Evolutionary conservation across 2,797 vertebrate genomes (phyloP).

Genomic region (Rhinella marina): DNA sequence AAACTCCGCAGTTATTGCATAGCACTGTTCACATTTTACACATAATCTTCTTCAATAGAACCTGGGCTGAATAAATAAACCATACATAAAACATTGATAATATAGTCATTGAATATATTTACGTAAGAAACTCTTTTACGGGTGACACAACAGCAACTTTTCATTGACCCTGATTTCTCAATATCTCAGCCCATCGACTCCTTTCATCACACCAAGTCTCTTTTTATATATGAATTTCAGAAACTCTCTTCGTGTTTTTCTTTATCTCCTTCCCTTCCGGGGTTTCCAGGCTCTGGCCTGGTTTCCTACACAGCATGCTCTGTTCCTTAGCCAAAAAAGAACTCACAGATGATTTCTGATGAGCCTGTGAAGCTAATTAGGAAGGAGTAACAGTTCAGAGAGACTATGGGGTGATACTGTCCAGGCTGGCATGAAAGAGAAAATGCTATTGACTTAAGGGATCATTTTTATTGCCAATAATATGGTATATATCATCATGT

Average conservation of each 20-base stretch:
- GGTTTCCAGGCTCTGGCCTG: constrained; percentile 58
- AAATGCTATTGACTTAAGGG: constrained; percentile 41
- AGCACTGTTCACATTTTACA: constrained; percentile 5
- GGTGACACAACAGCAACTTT: not conserved
- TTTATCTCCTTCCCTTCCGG: constrained; percentile 57
- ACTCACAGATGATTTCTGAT: constrained; percentile 61
- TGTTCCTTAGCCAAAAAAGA: constrained; percentile 60
- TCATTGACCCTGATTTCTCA: not conserved
- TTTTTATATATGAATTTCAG: constrained; percentile 30
- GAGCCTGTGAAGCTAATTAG: constrained; percentile 62
- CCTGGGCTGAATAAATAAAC: not conserved
- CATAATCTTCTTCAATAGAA: not conserved
- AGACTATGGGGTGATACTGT: constrained; percentile 44
- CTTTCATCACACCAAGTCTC: constrained; percentile 15
- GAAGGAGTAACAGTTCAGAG: constrained; percentile 52
- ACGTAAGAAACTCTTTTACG: not conserved
- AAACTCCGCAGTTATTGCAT: not conserved
- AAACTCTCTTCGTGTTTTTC: constrained; percentile 28
- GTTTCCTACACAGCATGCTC: constrained; percentile 62
- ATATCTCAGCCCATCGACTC: not conserved
- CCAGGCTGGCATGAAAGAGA: constrained; percentile 34
- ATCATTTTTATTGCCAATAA: constrained; percentile 47
- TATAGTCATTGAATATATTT: not conserved
- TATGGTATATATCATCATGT: not conserved
- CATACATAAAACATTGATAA: no score